A percentile compares a stretch with the other conserved stretches of the same genome.
Evolutionary conservation across 1,140 invertebrate genomes (phyloP).

Genomic region (Zaprionus lachaisei): DNA sequence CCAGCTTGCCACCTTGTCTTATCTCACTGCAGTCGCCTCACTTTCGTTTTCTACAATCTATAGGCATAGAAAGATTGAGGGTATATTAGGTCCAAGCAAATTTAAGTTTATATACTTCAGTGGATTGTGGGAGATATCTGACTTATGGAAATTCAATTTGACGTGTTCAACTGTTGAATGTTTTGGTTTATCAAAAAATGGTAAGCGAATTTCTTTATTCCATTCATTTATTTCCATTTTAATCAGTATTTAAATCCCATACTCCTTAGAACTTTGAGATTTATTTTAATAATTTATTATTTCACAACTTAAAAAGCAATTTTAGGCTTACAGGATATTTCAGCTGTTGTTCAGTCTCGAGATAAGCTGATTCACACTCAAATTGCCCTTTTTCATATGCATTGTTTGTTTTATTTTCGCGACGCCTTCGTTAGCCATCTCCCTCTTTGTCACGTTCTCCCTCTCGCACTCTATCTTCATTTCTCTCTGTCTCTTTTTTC

Average conservation of each 20-base stretch:
- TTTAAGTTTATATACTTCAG: background rate
- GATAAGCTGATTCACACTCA: conserved; percentile 55
- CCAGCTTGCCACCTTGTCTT: conserved; percentile 56
- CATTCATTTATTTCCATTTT: background rate
- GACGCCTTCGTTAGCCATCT: conserved; percentile 17
- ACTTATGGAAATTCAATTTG: background rate
- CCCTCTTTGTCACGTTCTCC: too few species aligned
- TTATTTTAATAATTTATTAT: background rate
- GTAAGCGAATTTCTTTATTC: background rate
- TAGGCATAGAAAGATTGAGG: conserved; percentile 6
- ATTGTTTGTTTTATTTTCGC: conserved; percentile 64
- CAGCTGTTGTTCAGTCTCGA: conserved; percentile 35
- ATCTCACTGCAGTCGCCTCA: conserved; percentile 45
- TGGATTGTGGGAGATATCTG: background rate
- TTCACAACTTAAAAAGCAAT: background rate
- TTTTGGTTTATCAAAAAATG: too few species aligned
- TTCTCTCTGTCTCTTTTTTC: background rate
- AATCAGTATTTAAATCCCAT: background rate
- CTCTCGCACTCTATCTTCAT: background rate
- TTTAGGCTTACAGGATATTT: conserved; percentile 36
- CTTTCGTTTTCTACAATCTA: conserved; percentile 9
- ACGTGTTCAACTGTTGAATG: too few species aligned
- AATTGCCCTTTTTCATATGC: conserved; percentile 76
- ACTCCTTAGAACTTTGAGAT: background rate
- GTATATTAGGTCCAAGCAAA: conserved; percentile 4